Evolutionary conservation across 1,140 invertebrate genomes (phyloP), one percentile per base, ranked within the genome.

Genomic region (Dolichoris vasculosae): DNA sequence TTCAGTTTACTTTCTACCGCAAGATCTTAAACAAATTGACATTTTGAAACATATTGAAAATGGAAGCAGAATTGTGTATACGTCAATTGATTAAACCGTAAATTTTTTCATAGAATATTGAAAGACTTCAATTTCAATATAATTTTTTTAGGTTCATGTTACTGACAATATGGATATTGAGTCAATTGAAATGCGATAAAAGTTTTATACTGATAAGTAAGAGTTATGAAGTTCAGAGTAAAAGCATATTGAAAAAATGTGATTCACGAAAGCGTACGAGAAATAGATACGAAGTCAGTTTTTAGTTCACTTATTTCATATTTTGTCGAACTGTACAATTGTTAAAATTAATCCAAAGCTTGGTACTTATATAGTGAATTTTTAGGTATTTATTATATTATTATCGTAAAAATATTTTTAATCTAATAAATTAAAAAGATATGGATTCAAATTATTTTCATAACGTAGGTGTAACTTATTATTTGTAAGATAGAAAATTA

Each of bases 91-190:
- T 43, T 73, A n/a, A 26, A 73, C 7, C 20, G 23, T 73, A 43
- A 73, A 26, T 43, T 43, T 71, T 73, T 43, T 40, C 20, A 73
- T n/a, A n/a, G 38, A 43, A 73, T 43, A n/a, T n/a, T 43, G 17
- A 73, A n/a, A 43, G 69, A 43, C 69, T 73, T 73, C 69, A 9
- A 43, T 73, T 73, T 40, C 38, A 8, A n/a, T 73, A 73, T 73
- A 73, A 73, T 73, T 73, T 40, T 59, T 43, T 73, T 73, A 73
- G 69, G 26, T 43, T 73, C 40, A 8, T 43, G 69, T 7, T 73
- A 43, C 38, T 73, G 69, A 73, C 69, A 73, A 73, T 73, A 73
- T 73, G 69, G 38, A 73, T 73, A 73, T 71, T 40, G 67, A 71
- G 67, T 73, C 23, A 73, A 73, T 73, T 73, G 69, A 73, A 73